Percentiles rank a stretch among this genome's conserved stretches.
These are phyloP conservation scores for Perizoma affinitatum DNA, from an alignment of 2,888 invertebrate genomes.

Conservation along the genomic window DNA sequence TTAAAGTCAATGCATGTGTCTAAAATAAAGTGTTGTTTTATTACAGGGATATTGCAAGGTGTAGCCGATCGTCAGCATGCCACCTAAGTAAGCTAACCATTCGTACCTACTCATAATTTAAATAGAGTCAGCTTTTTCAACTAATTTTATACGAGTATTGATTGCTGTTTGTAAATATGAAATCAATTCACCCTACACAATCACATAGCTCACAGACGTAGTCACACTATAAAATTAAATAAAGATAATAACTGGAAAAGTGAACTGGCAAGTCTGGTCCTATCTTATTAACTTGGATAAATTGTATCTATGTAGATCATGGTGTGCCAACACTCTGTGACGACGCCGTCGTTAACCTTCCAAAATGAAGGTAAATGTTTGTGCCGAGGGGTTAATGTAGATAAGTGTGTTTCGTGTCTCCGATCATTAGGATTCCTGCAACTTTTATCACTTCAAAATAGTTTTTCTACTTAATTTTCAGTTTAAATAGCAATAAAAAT, in stretches of 20 bases:
- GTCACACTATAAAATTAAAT: not conserved
- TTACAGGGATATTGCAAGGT: constrained; percentile 76
- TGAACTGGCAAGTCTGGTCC: too few relatives aligned
- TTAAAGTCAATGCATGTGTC: constrained; percentile 3
- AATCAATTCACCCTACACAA: not conserved
- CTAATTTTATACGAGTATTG: not conserved
- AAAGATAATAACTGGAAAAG: too few relatives aligned
- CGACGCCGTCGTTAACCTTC: constrained; percentile 43
- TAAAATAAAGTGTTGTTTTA: constrained; percentile 60
- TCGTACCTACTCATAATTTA: constrained; percentile 36
- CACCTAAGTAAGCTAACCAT: constrained; percentile 76
- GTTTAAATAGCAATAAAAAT: constrained; percentile 54
- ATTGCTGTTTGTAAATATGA: too few relatives aligned
- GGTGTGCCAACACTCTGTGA: constrained; percentile 1
- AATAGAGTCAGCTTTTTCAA: constrained; percentile 14
- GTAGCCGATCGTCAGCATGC: constrained; percentile 74
- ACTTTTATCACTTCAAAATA: constrained; percentile 63
- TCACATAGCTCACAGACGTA: not conserved
- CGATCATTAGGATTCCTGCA: constrained; percentile 56
- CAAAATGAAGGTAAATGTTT: constrained; percentile 45
- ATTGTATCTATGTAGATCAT: constrained; percentile 3
- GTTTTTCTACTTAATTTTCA: constrained; percentile 48
- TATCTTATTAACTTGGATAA: too few relatives aligned
- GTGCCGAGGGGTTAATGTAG: constrained; percentile 45
- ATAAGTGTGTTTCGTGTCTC: constrained; percentile 59